A percentile compares a stretch with the other conserved stretches of the same genome.
Evolutionary conservation across 2,113 vertebrate genomes (phyloP).

Genomic region (Pampusana beccarii): DNA sequence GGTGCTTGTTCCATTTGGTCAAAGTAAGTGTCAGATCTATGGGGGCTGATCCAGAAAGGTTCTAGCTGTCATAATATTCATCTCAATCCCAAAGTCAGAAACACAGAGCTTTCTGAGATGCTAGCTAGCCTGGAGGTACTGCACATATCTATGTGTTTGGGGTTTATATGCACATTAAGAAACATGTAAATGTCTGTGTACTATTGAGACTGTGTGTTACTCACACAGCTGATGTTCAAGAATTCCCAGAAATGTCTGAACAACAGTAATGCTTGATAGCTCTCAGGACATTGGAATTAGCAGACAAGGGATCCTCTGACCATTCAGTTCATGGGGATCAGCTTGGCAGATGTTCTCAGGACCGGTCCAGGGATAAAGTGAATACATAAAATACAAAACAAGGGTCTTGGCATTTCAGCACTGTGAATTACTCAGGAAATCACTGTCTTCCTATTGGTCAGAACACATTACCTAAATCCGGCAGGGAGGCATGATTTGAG

Average conservation of each 20-base stretch:
- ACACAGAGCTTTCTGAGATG: not conserved
- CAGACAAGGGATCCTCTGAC: not conserved
- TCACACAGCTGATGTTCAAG: not conserved
- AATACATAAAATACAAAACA: not conserved
- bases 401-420: not conserved
- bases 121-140: not conserved
- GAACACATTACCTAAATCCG: not conserved
- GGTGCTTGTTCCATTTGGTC: not conserved
- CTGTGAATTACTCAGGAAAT: not conserved
- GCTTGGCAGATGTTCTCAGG: not conserved
- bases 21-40: not conserved
- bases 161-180: not conserved
- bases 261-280: not conserved
- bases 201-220: not conserved
- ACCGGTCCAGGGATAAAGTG: not conserved
- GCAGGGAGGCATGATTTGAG: not conserved
- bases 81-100: not conserved
- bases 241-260: slow-evolving; percentile 3
- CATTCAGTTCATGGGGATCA: not conserved
- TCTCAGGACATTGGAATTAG: not conserved
- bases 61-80: not conserved
- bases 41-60: not conserved
- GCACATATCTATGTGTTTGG: not conserved
- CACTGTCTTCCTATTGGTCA: not conserved
- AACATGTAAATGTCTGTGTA: not conserved